Percentiles rank a stretch among this genome's conserved stretches.
Evolutionary conservation across 2,888 invertebrate genomes (phyloP).

Genomic region (Sinopyrophorus schimmeli): DNA sequence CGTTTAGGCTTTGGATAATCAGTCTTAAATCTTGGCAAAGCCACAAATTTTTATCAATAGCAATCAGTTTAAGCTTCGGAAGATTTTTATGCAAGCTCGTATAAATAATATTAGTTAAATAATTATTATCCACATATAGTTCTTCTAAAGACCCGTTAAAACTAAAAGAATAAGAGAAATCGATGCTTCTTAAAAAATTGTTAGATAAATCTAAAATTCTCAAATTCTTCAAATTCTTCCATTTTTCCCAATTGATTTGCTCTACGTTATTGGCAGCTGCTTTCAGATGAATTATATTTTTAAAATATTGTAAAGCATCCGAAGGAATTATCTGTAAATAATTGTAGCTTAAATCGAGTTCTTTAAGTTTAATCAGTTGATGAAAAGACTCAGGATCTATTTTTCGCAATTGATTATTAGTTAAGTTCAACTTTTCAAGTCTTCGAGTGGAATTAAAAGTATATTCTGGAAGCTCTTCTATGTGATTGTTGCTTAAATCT

Average conservation of each 20-base stretch:
- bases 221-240: constrained; percentile 35
- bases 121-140: constrained; percentile 42
- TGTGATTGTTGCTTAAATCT: constrained; percentile 36
- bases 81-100: constrained; percentile 31
- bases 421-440: constrained; percentile 34
- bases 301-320: constrained; percentile 28
- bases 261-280: constrained; percentile 38
- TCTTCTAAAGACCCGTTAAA: constrained; percentile 33
- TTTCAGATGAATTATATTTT: constrained; percentile 34
- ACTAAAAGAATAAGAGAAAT: constrained; percentile 33
- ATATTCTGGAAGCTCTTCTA: constrained; percentile 29
- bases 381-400: constrained; percentile 28
- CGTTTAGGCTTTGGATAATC: constrained; percentile 33
- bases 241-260: constrained; percentile 34
- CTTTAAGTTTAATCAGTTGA: constrained; percentile 27
- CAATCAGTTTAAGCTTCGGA: constrained; percentile 34
- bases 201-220: constrained; percentile 29
- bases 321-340: constrained; percentile 21
- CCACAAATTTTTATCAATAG: constrained; percentile 42
- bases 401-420: constrained; percentile 31
- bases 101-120: constrained; percentile 37
- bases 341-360: constrained; percentile 36
- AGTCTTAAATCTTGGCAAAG: constrained; percentile 37
- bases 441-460: constrained; percentile 25
- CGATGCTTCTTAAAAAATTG: constrained; percentile 35